Evolutionary conservation across 1,140 invertebrate species (phyloP), one percentile per base, ranked within the genome.

Genomic region (Drosophila hydei): DNA sequence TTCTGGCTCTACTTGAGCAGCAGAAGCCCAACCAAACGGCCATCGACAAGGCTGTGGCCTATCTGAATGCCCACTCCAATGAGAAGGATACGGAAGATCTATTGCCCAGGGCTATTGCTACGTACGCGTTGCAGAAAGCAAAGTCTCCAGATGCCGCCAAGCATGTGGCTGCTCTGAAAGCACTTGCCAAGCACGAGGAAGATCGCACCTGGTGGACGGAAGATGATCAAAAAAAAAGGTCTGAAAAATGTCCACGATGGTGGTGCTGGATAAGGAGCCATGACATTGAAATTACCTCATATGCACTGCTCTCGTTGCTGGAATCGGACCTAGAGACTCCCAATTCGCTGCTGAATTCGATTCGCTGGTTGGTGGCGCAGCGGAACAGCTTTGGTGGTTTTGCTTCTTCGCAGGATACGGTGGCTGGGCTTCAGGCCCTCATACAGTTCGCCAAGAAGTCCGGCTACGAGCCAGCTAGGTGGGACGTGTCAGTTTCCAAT

Each of bases 331-430:
- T 58, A 51, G 87, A 72, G 30, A 69, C 81, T 4, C 59, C 77
- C 2, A 47, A 87, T 4, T 33, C 74, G 1, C 62, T 89, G 11
- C 85, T 94, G n/a, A 93, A 94, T 55, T 93, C 94, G 0, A 90
- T 95, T 1, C 92, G 94, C 27, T 97, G 96, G 95, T 91, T 97
- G 60, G 94, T 95, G 7, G 93, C 94, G 18, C 95, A 97, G 85
- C 92, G 95, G 61, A 97, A 97, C 90, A 93, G 93, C 23, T 92
- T 94, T 43, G 96, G 96, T 43, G 96, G 96, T 9, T 97, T 97
- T 75, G 93, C 94, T 0, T 96, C 95, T 11, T 94, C 94, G 0
- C 94, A 95, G 81, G 95, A 96, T 64, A 96, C 95, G 0, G 93
- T 94, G 0, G 90, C 95, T 1, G 95, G 94, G 2, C 87, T 96